Percentiles rank a stretch among this genome's conserved stretches.
phyloP scores from a whole-genome alignment of 2,888 invertebrate species.

The Pheosia tremula region DNA sequence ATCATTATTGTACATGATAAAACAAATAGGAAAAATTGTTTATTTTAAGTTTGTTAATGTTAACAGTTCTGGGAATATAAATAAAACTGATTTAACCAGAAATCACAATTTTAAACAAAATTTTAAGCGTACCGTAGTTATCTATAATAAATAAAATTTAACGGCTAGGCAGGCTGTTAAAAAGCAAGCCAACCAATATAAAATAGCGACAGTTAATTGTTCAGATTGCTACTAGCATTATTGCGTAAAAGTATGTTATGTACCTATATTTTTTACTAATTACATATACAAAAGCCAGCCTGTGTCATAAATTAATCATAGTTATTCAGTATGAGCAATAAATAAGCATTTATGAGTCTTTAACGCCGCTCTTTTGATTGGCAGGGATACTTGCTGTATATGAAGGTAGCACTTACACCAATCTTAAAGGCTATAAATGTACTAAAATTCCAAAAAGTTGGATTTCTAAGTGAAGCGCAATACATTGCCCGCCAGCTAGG shows the following conservation, averaged over 20 bases:
- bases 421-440: not conserved
- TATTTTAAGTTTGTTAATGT: not conserved
- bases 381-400: not conserved
- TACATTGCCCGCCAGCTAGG: not conserved
- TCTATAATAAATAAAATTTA: no score
- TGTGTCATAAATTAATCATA: not conserved
- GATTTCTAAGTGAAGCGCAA: not conserved
- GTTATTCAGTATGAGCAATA: not conserved
- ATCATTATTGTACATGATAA: conserved; percentile 20
- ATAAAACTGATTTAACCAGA: not conserved
- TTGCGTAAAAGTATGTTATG: not conserved
- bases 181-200: not conserved
- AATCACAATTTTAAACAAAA: no score
- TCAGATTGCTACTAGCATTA: not conserved
- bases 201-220: not conserved
- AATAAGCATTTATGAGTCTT: not conserved
- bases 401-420: no score
- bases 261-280: not conserved
- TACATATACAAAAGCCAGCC: not conserved
- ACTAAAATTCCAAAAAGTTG: no score
- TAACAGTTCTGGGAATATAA: not conserved
- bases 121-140: no score
- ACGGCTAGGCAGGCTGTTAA: not conserved
- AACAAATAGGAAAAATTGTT: not conserved
- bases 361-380: not conserved